These are phyloP conservation scores for Trogon melanurus DNA, from an alignment of 2,113 vertebrate genomes.

Conservation along the genomic window DNA sequence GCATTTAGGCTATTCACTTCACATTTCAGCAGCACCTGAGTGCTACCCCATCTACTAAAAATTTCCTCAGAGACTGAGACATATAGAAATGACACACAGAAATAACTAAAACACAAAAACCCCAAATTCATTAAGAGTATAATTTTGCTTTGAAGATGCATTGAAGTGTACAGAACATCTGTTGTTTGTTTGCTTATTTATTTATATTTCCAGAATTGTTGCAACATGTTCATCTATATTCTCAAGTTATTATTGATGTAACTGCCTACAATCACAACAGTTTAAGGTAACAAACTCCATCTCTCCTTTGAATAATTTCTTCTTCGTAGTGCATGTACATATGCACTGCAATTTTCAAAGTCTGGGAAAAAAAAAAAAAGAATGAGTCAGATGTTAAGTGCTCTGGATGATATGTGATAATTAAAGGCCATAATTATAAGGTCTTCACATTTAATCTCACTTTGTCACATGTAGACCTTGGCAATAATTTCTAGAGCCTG, in stretches of 20 bases:
- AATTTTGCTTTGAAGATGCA: neutral
- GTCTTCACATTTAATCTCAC: constrained; percentile 14
- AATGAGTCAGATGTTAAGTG: neutral
- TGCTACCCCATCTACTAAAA: neutral
- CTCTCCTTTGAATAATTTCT: neutral
- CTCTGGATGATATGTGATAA: constrained; percentile 1
- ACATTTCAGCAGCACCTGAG: neutral
- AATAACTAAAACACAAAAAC: neutral
- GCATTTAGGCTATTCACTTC: neutral
- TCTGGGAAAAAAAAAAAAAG: neutral
- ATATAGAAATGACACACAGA: neutral
- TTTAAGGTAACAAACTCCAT: neutral
- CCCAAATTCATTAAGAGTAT: neutral
- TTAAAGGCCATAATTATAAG: constrained; percentile 27
- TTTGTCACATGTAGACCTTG: constrained; percentile 19
- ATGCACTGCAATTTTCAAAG: neutral
- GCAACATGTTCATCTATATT: neutral
- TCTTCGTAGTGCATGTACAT: neutral
- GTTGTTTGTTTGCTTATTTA: neutral
- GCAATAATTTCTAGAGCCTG: constrained; percentile 13
- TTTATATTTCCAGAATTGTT: neutral
- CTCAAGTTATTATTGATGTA: neutral
- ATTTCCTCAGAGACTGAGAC: neutral
- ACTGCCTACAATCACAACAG: neutral
- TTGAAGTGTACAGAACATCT: neutral